Conservation (phyloP, 2,797 vertebrate genomes). For the Margarornis squamiger region DNA sequence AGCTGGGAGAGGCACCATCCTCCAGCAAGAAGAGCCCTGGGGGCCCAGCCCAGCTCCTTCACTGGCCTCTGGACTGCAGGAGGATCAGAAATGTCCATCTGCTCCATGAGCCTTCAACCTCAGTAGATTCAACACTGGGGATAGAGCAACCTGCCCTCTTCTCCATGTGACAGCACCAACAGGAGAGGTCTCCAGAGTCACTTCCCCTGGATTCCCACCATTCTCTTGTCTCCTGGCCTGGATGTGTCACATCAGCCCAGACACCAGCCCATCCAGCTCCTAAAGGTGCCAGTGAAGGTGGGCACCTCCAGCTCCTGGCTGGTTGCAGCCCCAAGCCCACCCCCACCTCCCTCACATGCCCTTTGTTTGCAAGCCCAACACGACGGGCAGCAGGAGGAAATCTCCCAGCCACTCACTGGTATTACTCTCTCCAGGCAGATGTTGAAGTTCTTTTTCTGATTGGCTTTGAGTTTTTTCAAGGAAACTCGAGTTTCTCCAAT, state of each 20-base stretch:
- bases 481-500: conserved; percentile 96
- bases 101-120: not conserved
- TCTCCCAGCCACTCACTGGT: conserved; percentile 76
- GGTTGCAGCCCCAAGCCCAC: not conserved
- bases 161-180: fast-evolving
- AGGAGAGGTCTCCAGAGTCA: not conserved
- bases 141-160: not conserved
- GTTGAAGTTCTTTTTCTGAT: conserved; percentile 95
- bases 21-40: fast-evolving
- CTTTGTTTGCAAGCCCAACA: fast-evolving
- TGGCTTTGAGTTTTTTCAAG: conserved; percentile 92
- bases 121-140: not conserved
- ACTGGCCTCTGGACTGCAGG: fast-evolving
- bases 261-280: not conserved
- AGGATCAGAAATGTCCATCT: fast-evolving
- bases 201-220: not conserved
- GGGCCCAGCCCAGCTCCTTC: not conserved
- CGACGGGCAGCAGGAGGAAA: fast-evolving
- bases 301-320: not conserved
- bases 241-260: not conserved
- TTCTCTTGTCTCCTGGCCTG: fast-evolving
- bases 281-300: not conserved
- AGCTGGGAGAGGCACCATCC: not conserved
- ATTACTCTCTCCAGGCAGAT: conserved; percentile 93
- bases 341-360: not conserved